Conservation (phyloP, 2,888 invertebrate genomes). For the Andrena haemorrhoa region DNA sequence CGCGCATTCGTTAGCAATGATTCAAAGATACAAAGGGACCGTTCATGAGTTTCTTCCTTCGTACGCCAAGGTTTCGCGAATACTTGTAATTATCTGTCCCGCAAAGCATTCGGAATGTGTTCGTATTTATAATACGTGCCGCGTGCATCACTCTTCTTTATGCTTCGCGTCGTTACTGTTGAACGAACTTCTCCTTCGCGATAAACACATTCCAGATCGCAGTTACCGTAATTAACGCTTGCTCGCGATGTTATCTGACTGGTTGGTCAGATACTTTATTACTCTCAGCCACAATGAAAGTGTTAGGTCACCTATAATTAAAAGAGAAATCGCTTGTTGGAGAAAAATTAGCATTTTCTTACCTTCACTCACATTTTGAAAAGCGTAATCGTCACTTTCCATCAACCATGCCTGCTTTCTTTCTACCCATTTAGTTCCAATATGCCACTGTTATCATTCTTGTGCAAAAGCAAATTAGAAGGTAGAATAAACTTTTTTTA, state of each 20-base stretch:
- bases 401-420: too few species aligned
- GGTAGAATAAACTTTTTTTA: too few species aligned
- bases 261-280: conserved; percentile 48
- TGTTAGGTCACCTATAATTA: background rate
- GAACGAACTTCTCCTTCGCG: background rate
- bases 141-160: conserved; percentile 27
- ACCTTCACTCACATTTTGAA: too few species aligned
- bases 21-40: conserved; percentile 33
- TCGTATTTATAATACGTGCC: conserved; percentile 9
- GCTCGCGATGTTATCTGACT: conserved; percentile 28
- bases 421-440: too few species aligned
- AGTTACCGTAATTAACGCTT: conserved; percentile 42
- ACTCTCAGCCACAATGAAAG: conserved; percentile 53
- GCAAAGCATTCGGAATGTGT: conserved; percentile 24
- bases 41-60: conserved; percentile 37
- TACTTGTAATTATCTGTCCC: conserved; percentile 36
- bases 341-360: too few species aligned
- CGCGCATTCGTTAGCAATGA: conserved; percentile 34
- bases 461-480: too few species aligned
- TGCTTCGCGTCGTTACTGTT: background rate
- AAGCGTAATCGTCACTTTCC: too few species aligned
- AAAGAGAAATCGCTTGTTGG: too few species aligned
- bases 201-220: conserved; percentile 3
- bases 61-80: conserved; percentile 13
- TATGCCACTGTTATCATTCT: too few species aligned